Evolutionary conservation across 2,113 vertebrate genomes (phyloP).

Genomic region (Ailuropoda melanoleuca): DNA sequence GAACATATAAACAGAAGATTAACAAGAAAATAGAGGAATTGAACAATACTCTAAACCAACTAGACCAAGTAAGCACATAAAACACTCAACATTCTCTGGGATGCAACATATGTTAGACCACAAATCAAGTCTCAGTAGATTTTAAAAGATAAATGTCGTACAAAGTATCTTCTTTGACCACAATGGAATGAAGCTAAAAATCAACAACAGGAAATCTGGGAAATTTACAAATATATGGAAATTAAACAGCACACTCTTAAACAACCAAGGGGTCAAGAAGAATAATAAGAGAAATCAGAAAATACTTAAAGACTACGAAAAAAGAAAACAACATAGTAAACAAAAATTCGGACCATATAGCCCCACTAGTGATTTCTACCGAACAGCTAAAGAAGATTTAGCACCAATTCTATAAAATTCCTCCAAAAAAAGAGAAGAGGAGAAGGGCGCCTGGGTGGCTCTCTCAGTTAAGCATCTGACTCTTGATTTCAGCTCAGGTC

Average conservation of each 20-base stretch:
- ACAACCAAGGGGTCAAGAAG: neutral
- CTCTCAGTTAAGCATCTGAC: neutral
- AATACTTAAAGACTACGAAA: neutral
- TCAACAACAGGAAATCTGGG: neutral
- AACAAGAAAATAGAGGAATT: neutral
- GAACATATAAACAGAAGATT: neutral
- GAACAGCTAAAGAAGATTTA: neutral
- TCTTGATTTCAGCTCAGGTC: neutral
- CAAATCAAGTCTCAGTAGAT: neutral
- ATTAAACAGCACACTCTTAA: neutral
- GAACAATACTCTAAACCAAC: neutral
- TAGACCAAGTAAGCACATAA: neutral
- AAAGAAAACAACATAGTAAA: neutral
- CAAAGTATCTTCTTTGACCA: neutral
- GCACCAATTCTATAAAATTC: neutral
- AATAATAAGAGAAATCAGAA: conserved; percentile 4
- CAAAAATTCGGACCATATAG: neutral
- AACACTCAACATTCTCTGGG: neutral
- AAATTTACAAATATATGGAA: neutral
- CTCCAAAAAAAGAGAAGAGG: neutral
- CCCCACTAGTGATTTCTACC: neutral
- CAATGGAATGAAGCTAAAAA: neutral
- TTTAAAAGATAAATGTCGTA: neutral
- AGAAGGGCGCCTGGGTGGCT: neutral
- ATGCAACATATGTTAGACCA: neutral